Conservation (phyloP, 2,888 invertebrate species). For the Pseudeuparius sepicola region DNA sequence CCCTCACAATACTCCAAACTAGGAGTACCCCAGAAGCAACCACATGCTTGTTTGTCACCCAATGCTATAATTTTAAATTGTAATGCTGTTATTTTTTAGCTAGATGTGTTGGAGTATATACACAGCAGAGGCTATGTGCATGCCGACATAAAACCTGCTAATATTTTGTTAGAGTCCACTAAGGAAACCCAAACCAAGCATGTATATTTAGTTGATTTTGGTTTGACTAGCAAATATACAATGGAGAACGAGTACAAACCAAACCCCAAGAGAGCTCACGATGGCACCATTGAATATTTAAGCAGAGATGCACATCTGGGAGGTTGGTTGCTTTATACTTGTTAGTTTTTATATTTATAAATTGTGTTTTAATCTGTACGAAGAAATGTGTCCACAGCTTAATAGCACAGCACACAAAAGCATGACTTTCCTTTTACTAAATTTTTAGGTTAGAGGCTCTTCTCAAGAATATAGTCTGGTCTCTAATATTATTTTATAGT, state of each 20-base stretch:
- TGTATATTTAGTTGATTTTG: constrained; percentile 88
- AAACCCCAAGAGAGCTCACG: constrained; percentile 86
- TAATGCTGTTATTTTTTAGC: constrained; percentile 49
- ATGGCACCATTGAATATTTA: constrained; percentile 95
- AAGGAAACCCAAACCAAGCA: constrained; percentile 53
- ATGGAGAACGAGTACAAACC: constrained; percentile 69
- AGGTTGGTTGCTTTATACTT: constrained; percentile 43
- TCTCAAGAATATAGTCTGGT: too few relatives aligned
- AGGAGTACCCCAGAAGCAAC: too few relatives aligned
- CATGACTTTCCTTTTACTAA: too few relatives aligned
- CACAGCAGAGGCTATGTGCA: constrained; percentile 87
- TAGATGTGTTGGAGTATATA: constrained; percentile 87
- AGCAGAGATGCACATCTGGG: constrained; percentile 94
- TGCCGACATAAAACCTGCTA: constrained; percentile 92
- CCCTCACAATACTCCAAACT: too few relatives aligned
- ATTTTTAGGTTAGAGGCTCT: too few relatives aligned
- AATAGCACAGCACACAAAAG: too few relatives aligned
- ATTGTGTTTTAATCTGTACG: too few relatives aligned
- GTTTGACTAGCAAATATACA: constrained; percentile 68
- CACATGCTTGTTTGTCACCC: too few relatives aligned
- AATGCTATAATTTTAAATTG: too few relatives aligned
- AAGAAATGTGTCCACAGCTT: too few relatives aligned
- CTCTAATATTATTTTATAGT: too few relatives aligned
- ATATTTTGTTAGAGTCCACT: constrained; percentile 69
- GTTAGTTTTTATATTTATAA: background rate